Evolutionary conservation across 2,888 invertebrate species (phyloP), one percentile per base, ranked within the genome.

Genomic region (Fragum fragum): DNA sequence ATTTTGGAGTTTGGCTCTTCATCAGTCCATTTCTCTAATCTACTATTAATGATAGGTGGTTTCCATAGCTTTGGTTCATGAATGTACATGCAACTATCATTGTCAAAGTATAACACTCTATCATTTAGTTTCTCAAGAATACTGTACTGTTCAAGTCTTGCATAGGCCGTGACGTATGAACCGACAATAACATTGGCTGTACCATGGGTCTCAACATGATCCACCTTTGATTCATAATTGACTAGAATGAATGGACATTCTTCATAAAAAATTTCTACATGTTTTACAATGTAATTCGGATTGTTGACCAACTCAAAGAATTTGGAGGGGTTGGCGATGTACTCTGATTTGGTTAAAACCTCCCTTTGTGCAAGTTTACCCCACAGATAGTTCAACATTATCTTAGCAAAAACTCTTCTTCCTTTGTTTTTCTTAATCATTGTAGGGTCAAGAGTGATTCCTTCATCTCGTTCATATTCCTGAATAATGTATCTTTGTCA

Each of bases 121-220:
- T 21, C 26, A 26, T 23, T 23, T 5, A 57, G 21, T 11, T 57
- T 57, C 14, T 57, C 57, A 6, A 57, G 26, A 14, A 57, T 23
- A 23, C 57, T 57, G 23, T 57, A 57, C 23, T 21, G 14, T 23
- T 57, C 57, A 11, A 26, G 11, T 23, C 3, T 57, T 23, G 57
- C 57, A 57, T 57, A 57, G 23, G 57, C 23, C 23, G 57, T 57
- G 1, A 57, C 57, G 23, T 57, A 57, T 11, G 57, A 57, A 2
- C 57, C 57, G 5, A 57, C 57, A 18, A 57, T 26, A 23, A 57
- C 57, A 23, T 57, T 57, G 23, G 57, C 57, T 57, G 57, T 57
- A 57, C 18, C 57, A 57, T 26, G 57, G 23, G 57, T 57, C 23
- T n/a, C 23, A 47, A 47, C 14, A 47, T 47, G 47, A 14, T 47